Conservation (phyloP, 2,797 vertebrate species). For the Sternarchorhynchus goeldii region DNA sequence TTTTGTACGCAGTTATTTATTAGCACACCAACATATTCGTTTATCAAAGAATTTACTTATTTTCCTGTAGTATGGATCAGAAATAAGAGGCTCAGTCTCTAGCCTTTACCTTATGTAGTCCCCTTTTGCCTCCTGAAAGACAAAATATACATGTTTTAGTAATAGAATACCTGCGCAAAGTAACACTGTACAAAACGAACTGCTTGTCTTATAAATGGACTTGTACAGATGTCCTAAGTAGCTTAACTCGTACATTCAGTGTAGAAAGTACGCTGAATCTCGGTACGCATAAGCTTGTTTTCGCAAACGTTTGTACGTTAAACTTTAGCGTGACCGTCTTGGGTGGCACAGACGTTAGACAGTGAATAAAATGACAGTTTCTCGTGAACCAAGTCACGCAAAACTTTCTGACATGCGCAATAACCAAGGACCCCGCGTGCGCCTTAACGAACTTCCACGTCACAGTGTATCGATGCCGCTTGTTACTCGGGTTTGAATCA, state of each 20-base stretch:
- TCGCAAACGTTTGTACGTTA: not conserved
- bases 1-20: not conserved
- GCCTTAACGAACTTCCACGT: no score
- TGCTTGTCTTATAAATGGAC: slow-evolving; percentile 13
- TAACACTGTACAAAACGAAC: not conserved
- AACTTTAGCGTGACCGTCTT: not conserved
- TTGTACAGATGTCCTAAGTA: slow-evolving; percentile 36
- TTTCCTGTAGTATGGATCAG: not conserved
- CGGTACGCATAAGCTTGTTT: not conserved
- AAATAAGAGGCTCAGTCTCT: not conserved
- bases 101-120: slow-evolving; percentile 80
- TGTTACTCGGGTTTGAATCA: slow-evolving; percentile 47
- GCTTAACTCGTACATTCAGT: slow-evolving; percentile 24
- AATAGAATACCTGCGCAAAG: slow-evolving; percentile 3
- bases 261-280: slow-evolving; percentile 9
- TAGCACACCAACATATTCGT: not conserved
- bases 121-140: slow-evolving; percentile 91
- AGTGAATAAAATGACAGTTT: no score
- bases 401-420: no score
- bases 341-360: no score
- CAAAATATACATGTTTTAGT: slow-evolving; percentile 16
- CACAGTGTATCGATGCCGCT: not conserved
- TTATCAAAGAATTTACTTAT: no score
- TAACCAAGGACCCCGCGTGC: no score
- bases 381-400: no score